Evolutionary conservation across 2,888 invertebrate species (phyloP).

Genomic region (Luffia ferchaultella): DNA sequence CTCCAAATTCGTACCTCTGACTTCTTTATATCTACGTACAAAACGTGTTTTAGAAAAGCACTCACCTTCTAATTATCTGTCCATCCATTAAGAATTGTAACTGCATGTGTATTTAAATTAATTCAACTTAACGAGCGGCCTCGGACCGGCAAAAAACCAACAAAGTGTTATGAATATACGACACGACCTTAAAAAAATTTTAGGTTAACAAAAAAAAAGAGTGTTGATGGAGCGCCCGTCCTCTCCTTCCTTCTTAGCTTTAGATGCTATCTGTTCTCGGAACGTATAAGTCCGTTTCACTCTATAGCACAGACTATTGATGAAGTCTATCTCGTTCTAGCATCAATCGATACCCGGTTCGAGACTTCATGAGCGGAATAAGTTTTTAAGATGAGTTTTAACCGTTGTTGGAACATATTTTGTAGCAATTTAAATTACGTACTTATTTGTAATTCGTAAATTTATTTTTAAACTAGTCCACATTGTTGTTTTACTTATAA

Average conservation of each 20-base stretch:
- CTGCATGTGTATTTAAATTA: conserved; percentile 28
- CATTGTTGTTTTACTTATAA: too few species aligned
- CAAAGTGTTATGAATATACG: conserved; percentile 57
- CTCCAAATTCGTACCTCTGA: too few species aligned
- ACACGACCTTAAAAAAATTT: background rate
- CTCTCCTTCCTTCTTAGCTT: conserved; percentile 43
- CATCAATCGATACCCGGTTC: background rate
- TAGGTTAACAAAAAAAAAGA: conserved; percentile 24
- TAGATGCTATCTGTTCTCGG: conserved; percentile 60
- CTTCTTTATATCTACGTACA: too few species aligned
- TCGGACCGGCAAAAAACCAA: conserved; percentile 32
- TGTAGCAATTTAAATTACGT: too few species aligned
- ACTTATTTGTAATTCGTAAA: too few species aligned
- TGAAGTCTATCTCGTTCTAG: background rate
- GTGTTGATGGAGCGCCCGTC: conserved; percentile 50
- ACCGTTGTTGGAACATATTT: too few species aligned
- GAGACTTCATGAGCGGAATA: background rate
- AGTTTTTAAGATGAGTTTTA: too few species aligned
- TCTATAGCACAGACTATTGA: background rate
- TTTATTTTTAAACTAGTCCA: too few species aligned
- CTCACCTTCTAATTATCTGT: background rate
- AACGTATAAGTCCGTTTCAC: conserved; percentile 23
- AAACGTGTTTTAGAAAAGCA: background rate
- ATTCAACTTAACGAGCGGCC: conserved; percentile 45
- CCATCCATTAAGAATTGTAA: background rate